A percentile compares a stretch with the other conserved stretches of the same genome.
These are phyloP conservation scores for Elgaria multicarinata DNA, from an alignment of 2,113 vertebrate species.

Conservation along the genomic window DNA sequence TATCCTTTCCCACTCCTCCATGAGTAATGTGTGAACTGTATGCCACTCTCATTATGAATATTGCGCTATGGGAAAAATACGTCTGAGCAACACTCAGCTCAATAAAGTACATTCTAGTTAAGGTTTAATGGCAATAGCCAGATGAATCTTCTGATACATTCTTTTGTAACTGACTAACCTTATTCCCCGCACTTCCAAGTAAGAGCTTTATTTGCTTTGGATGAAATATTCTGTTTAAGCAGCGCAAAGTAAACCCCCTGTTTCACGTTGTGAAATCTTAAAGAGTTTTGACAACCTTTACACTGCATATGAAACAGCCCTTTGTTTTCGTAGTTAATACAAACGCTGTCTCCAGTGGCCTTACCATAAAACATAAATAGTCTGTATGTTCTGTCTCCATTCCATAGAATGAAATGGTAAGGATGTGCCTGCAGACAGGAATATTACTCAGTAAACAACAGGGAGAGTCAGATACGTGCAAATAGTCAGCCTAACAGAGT, in stretches of 20 bases:
- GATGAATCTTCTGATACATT: neutral
- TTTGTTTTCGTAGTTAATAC: slow-evolving; percentile 42
- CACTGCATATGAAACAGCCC: neutral
- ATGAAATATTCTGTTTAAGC: slow-evolving; percentile 22
- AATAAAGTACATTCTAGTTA: neutral
- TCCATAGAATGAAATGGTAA: neutral
- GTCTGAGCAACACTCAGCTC: neutral
- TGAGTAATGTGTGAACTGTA: neutral
- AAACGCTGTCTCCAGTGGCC: slow-evolving; percentile 17
- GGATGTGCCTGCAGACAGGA: slow-evolving; percentile 8
- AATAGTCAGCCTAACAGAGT: neutral
- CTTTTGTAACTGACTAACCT: slow-evolving; percentile 2
- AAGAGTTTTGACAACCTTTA: neutral
- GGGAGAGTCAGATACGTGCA: neutral
- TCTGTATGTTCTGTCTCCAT: slow-evolving; percentile 4
- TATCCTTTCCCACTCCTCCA: neutral
- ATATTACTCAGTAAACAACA: neutral
- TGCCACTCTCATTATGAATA: neutral
- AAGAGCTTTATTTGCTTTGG: slow-evolving; percentile 41
- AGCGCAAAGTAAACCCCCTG: neutral
- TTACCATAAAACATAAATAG: neutral
- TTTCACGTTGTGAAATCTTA: slow-evolving; percentile 21
- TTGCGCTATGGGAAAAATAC: neutral
- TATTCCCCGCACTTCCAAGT: neutral
- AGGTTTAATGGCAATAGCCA: neutral